phyloP scores from a whole-genome alignment of 2,888 invertebrate genomes.

The Leptinotarsa tumamoca region DNA sequence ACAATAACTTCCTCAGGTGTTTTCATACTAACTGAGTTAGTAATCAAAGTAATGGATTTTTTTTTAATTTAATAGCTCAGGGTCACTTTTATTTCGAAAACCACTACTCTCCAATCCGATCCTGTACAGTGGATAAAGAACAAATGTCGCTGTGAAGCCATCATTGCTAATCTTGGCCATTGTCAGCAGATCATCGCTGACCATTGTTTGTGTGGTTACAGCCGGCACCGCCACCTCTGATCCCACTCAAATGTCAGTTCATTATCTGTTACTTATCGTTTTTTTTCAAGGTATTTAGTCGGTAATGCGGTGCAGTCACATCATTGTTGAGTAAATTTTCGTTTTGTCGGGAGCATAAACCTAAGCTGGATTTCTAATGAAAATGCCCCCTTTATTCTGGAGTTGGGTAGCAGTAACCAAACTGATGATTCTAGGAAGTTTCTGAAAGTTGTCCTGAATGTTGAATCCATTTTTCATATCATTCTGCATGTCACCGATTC shows the following conservation, averaged over 20 bases:
- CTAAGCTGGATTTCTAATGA: constrained; percentile 8
- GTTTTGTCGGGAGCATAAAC: neutral
- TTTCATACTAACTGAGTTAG: no score
- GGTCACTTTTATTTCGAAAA: no score
- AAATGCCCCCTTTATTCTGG: neutral
- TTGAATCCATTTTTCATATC: no score
- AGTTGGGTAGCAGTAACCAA: no score
- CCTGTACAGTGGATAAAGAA: neutral
- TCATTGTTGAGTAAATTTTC: constrained; percentile 23
- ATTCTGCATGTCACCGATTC: no score
- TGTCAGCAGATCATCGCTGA: constrained; percentile 49
- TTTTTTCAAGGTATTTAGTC: constrained; percentile 37
- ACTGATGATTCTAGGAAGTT: no score
- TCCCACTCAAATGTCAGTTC: constrained; percentile 49
- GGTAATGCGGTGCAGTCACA: constrained; percentile 20
- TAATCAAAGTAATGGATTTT: no score
- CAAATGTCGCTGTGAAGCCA: constrained; percentile 41
- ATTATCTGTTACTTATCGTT: constrained; percentile 47
- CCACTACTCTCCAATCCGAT: neutral
- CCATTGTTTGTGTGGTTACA: constrained; percentile 54
- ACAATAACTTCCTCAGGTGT: no score
- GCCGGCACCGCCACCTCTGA: constrained; percentile 50
- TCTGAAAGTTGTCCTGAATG: no score
- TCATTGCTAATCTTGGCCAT: constrained; percentile 48
- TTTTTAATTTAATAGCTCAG: no score